Base-by-base conservation (phyloP, 2,888 invertebrate genomes). In the Megaustenia siamemsis region DNA sequence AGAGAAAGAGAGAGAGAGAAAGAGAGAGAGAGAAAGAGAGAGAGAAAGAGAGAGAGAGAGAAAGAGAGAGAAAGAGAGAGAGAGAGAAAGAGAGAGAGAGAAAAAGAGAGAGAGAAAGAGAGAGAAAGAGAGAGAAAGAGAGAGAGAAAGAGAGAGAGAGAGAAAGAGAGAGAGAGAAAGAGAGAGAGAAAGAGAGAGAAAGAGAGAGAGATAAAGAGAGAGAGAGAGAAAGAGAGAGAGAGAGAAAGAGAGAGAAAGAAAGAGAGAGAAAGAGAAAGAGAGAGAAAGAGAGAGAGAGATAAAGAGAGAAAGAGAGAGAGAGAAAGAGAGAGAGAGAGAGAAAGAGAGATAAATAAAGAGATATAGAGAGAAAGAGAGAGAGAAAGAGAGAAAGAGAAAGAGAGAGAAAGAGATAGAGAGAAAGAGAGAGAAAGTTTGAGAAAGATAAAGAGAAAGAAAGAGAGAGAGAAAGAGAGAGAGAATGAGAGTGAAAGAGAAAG, bases 71-170 rank as follows among this genome's bases (percentile, higher is more conserved):
- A 69, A 32, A 69, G 6, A 15, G 79, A 79, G 79, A 15, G 43
- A 66, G 66, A 66, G 79, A 66, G 79, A 66, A 66, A 79, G 66
- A 66, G 77, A 77, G 77, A 77, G 32, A 77, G 77, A 77, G 56
- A 77, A 53, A 77, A 1, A 77, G 77, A 77, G 4, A 24, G 66
- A 10, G 8, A 24, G 10, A 66, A 49, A 18, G 49, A 12, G 49
- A 18, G 10, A 49, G 49, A 49, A 49, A 49, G 18, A 49, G 49
- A 49, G 12, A 49, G 49, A 49, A 12, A 49, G 49, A 12, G 10
- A 49, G n/a, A 24, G 24, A 60, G 24, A 45, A n/a, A 4, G n/a
- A 18, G 18, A 68, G 4, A 8, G 28, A 40, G 10, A 38, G 8
- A 38, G 69, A 69, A 1, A 38, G 38, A 18, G 18, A 69, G 38